Evolutionary conservation across 2,797 vertebrate species (phyloP).

Genomic region (Spondyliosoma cantharus): DNA sequence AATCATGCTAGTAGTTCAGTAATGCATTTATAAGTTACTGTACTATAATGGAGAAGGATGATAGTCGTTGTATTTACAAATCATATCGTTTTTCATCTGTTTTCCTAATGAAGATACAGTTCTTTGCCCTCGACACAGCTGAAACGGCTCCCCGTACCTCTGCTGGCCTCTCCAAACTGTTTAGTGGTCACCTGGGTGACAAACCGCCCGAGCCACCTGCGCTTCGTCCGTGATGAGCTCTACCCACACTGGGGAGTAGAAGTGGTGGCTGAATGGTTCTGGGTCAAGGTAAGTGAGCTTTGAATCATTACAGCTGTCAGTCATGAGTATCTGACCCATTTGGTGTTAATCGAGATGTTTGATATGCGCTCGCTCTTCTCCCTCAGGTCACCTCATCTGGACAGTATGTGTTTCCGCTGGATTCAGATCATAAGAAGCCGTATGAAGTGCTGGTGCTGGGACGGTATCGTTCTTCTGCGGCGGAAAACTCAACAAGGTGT

Average conservation of each 20-base stretch:
- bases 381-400: constrained; percentile 90
- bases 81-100: not conserved
- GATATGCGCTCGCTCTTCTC: rapidly evolving
- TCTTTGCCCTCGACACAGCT: constrained; percentile 89
- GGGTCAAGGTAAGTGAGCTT: constrained; percentile 88
- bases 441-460: constrained; percentile 94
- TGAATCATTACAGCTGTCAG: not conserved
- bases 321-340: not conserved
- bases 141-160: constrained; percentile 88
- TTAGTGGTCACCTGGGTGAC: constrained; percentile 96
- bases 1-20: not conserved
- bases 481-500: constrained; percentile 58
- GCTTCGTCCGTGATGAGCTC: constrained; percentile 91
- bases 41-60: not conserved
- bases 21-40: not conserved
- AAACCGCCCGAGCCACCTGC: constrained; percentile 91
- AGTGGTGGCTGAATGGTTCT: constrained; percentile 91
- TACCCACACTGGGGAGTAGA: constrained; percentile 93
- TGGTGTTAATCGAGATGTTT: constrained; percentile 10
- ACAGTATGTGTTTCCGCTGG: constrained; percentile 93
- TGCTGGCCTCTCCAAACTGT: constrained; percentile 86
- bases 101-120: constrained; percentile 84
- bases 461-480: constrained; percentile 68
- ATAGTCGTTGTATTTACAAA: not conserved
- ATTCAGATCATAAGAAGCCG: constrained; percentile 96